Base-by-base conservation (phyloP, 2,888 invertebrate genomes). In the Serripes groenlandicus region DNA sequence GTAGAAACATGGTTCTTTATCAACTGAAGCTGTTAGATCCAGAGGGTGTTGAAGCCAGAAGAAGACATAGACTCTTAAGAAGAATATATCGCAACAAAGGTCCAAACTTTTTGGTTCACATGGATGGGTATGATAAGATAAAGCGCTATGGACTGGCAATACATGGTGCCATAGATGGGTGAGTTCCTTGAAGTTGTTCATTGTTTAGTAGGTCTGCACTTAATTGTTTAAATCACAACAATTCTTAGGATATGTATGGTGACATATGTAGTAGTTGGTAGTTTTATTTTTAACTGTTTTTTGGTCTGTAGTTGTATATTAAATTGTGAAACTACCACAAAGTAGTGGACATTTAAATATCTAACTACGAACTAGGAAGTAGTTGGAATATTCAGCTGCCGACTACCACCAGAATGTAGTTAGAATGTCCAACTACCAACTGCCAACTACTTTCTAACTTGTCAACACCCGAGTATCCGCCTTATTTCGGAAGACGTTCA, bases 111-210 rank as follows among this genome's bases (percentile, higher is more conserved):
- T 35, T 68, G 18, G 28, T 75, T 15, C 68, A 75, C 58, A 69
- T 75, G 26, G 75, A 69, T 34, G 75, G 75, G 23, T 75, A 75
- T 32, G 75, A 69, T 69, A 75, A 68, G n/a, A 9, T 69, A 35
- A 75, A 75, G 56, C 52, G 34, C 15, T 72, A 72, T 58, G 72
- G 60, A 18, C 60, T 72, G n/a, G 35, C 32, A 26, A 72, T 72
- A 52, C 72, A 72, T 26, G 58, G 37, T 34, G 72, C 72, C 35
- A 58, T 72, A 30, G 15, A 26, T 28, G 72, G 60, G 58, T 72
- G 60, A 28, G 34, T 49, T 49, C 49, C 21, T 49, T 49, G 49
- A 49, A 15, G 21, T 15, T 49, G 49, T 49, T 49, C 18, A 49
- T 49, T 49, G 49, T 49, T 1, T 49, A 21, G 49, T 49, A 49